A percentile compares a stretch with the other conserved stretches of the same genome.
Conservation (phyloP, 2,797 vertebrate genomes). For the Anguilla marmorata region DNA sequence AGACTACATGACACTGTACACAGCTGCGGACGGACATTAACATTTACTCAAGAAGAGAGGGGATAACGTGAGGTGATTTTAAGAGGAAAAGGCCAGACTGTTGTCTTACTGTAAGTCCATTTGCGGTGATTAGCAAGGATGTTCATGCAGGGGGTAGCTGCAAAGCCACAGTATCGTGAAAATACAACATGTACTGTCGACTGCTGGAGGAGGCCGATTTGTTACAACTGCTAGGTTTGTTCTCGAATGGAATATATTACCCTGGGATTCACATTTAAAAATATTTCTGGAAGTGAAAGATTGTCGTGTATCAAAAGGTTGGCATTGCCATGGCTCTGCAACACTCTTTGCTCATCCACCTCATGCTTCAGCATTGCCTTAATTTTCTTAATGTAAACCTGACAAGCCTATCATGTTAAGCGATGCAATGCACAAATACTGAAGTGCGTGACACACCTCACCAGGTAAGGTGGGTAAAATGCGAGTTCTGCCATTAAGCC, state of each 20-base stretch:
- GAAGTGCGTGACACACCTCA: not conserved
- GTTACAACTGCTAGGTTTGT: not conserved
- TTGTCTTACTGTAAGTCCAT: slow-evolving; percentile 21
- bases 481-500: not conserved
- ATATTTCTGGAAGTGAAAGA: slow-evolving; percentile 14
- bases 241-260: slow-evolving; percentile 7
- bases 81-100: slow-evolving; percentile 45
- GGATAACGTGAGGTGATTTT: slow-evolving; percentile 74
- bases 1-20: slow-evolving; percentile 95
- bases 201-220: slow-evolving; percentile 21
- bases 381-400: not conserved
- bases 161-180: slow-evolving; percentile 24
- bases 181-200: slow-evolving; percentile 1
- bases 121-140: slow-evolving; percentile 54
- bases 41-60: slow-evolving; percentile 84
- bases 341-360: not conserved
- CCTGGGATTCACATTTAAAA: slow-evolving; percentile 17
- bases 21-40: slow-evolving; percentile 93
- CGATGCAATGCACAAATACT: not conserved
- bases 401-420: not conserved
- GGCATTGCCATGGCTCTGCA: slow-evolving; percentile 8
- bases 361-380: not conserved
- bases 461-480: not conserved
- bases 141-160: slow-evolving; percentile 55
- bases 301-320: not conserved